Percentiles rank a stretch among this genome's conserved stretches.
Conservation (phyloP, 2,888 invertebrate genomes). For the Emesis castigata region DNA sequence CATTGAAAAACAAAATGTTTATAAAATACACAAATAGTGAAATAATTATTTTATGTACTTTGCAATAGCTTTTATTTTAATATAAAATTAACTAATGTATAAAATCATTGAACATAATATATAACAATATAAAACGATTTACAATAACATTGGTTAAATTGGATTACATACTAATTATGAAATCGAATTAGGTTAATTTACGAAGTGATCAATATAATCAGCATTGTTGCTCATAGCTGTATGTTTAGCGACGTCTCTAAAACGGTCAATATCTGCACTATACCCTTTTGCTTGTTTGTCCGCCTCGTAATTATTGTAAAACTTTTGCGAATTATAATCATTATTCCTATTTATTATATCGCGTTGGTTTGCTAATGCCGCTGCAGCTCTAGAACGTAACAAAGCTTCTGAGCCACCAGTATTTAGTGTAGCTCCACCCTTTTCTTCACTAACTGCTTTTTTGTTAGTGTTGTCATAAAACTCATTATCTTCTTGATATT, state of each 20-base stretch:
- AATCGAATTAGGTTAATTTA: background rate
- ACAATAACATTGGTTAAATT: background rate
- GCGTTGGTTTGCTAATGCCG: constrained; percentile 70
- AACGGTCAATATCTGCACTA: constrained; percentile 72
- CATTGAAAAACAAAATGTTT: too few species aligned
- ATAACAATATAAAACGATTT: background rate
- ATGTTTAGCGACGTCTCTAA: constrained; percentile 75
- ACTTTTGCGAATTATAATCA: constrained; percentile 67
- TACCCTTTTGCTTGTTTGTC: constrained; percentile 67
- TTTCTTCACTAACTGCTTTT: constrained; percentile 73
- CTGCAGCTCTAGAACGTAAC: constrained; percentile 74
- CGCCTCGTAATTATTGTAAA: constrained; percentile 71
- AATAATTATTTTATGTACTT: constrained; percentile 1
- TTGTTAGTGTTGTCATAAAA: constrained; percentile 80
- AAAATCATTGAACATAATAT: background rate
- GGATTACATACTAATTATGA: too few species aligned
- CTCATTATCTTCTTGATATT: constrained; percentile 82
- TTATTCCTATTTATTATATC: constrained; percentile 70
- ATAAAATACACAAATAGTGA: background rate
- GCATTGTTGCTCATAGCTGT: constrained; percentile 74
- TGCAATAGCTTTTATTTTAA: background rate
- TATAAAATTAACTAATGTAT: background rate
- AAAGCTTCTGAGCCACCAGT: constrained; percentile 76
- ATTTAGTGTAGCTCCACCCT: constrained; percentile 72
- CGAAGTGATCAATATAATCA: constrained; percentile 72